Evolutionary conservation across 2,113 vertebrate species (phyloP), one percentile per base, ranked within the genome.

Genomic region (Polyodon spathula): DNA sequence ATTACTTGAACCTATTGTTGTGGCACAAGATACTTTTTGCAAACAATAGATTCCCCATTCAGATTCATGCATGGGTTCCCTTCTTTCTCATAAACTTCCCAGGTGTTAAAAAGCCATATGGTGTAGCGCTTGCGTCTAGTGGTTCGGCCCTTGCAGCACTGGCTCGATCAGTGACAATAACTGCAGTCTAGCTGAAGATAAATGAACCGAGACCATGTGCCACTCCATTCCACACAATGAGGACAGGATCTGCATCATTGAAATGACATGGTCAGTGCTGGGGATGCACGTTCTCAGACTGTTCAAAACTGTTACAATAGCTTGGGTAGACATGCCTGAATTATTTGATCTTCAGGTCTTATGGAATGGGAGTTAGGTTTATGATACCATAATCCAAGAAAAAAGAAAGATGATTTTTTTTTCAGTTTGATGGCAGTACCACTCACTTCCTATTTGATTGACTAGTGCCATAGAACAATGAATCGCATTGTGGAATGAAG

Each of bases 11-110:
- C 61, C 56, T 53, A 50, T 68, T n/a, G n/a, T n/a, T 60, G 56
- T 66, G 46, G 63, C 68, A 64, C 63, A 68, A 77, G 69, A 50
- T 50, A 50, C 6, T 50, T n/a, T n/a, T 55, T 5, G 1, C 59
- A 56, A 40, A 68, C 56, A 59, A 63, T 67, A 58, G 43, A 63
- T 73, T 54, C 55, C 46, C 72, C 71, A 80, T 70, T 59, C 69
- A 72, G 62, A 78, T 78, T 64, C 78, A 73, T 6, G 54, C 70
- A 71, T 71, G n/a, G n/a, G n/a, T n/a, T 63, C 57, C 67, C 76
- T 10, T 69, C 72, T 66, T 74, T 68, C 74, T 68, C 66, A 65
- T 48, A 59, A 16, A 14, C 60, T 58, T 68, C 62, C 52, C 51
- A 2, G 16, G 63, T 71, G 71, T 71, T 68, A 68, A 66, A 9